Base-by-base conservation (phyloP, 2,113 vertebrate species). In the Entelurus aequoreus region DNA sequence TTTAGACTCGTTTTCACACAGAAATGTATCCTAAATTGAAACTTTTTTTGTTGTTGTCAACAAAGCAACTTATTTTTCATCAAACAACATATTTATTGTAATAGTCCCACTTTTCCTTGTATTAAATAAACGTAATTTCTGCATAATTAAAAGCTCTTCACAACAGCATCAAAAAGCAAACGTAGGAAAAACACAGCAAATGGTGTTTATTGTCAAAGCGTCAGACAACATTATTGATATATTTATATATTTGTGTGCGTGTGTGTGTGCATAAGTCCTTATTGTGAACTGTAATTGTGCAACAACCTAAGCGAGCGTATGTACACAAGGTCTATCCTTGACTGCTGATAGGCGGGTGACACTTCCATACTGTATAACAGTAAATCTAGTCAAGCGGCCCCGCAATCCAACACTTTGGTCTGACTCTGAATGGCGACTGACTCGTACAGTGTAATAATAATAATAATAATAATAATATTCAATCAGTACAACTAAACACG, bases 161-260 rank as follows among this genome's bases (percentile, higher is more conserved):
- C 28, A 47, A 65, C 63, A 37, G 3, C 63, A 14, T 48, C 46
- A 76, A 76, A 72, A 80, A 80, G 10, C 62, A 54, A 74, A 69
- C 67, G 57, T 64, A 55, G 11, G 8, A 85, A 84, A 19, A 28
- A 87, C 84, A 86, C 86, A 85, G 81, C 83, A 87, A 85, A 86
- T 83, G 86, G 84, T 86, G 86, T 89, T 89, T 89, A 87, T 87
- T 89, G 84, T 89, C 86, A 87, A 86, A 86, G 81, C 85, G 82
- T 86, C 74, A 76, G 82, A 87, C 86, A 88, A 87, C 72, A 81
- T 85, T 85, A 85, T 44, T 46, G 10, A 48, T 60, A 60, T 60
- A 60, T 58, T 19, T 44, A 58, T 35, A 48, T 61, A 50, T 50
- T 15, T 61, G 21, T 48, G 36, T 60, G 36, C 5, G 35, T 50